Evolutionary conservation across 2,888 invertebrate species (phyloP), one percentile per base, ranked within the genome.

Genomic region (Spisula subtruncata): DNA sequence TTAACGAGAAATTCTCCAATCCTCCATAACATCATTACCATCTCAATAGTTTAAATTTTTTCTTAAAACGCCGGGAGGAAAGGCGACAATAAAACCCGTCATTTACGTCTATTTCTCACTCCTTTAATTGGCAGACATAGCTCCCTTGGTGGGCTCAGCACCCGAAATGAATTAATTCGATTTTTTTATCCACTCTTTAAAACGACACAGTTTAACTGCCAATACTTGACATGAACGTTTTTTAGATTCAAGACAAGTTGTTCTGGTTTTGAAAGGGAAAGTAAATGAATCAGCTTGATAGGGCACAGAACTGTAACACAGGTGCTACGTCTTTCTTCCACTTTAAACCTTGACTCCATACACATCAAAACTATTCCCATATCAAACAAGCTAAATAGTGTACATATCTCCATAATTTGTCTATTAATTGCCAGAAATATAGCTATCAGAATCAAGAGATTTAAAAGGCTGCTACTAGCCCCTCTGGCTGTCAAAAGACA

Each of bases 111-210:
- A 85, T 80, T 88, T 88, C 85, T 80, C 41, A 85, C 81, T 75
- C 75, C 84, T 83, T 85, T 84, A 87, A 88, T 88, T 88, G 88
- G 85, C 88, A 88, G 85, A 25, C 60, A 48, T 46, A 41, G 75
- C 88, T 85, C 85, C 88, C 88, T 85, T 75, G 80, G 82, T 88
- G 85, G 80, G 85, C 85, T 85, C 75, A 80, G 84, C 84, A 71
- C 71, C 83, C 81, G 82, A 79, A 88, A 88, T 88, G 66, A 88
- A 85, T 88, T 88, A 85, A 88, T 88, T 88, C 85, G 66, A 84
- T 32, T 75, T 66, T 29, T 85, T 81, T 66, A n/a, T 81, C 71
- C 81, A 66, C 51, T 81, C 48, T 48, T 81, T 48, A 51, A 51
- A 32, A 81, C n/a, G 48, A 51, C 32, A 51, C 81, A 81, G 41